Base-by-base conservation (phyloP, 2,113 vertebrate species). In the Myodes glareolus region DNA sequence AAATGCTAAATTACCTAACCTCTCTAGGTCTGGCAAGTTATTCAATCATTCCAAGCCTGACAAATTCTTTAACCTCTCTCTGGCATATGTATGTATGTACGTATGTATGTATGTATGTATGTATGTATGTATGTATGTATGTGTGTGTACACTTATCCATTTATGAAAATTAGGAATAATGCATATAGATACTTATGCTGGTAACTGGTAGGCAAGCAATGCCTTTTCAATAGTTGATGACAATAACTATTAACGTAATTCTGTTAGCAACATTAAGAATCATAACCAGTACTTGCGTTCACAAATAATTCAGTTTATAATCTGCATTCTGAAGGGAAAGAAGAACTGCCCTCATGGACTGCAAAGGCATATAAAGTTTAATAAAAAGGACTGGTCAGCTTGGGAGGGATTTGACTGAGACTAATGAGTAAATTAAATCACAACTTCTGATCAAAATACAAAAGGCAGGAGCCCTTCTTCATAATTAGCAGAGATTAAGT, bases 261-360 rank as follows among this genome's bases (percentile, higher is more conserved):
- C 52, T 67, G 58, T 50, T 75, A 82, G 68, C 19, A 91, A 92
- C 0, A 78, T 63, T 13, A 67, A 47, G 50, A 94, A 91, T 17
- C 89, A 63, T 50, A 88, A 70, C 36, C 67, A 89, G 61, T 73
- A 73, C 89, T 29, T 29, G 52, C n/a, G 61, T 50, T 72, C 78
- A 63, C 39, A 76, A 94, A 87, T 1, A 77, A 39, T 81, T 72
- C 70, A 23, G 31, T 94, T 97, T 96, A 50, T 4, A 95, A 65
- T 87, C 63, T 52, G 52, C 23, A 82, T 11, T 93, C 27, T 90
- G 68, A 95, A 96, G 86, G 47, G 55, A 86, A 33, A 70, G 33
- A 92, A 50, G 33, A 84, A 27, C 7, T 14, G 55, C 81, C 63
- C 70, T 58, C 55, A 45, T 47, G 39, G 19, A 39, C 52, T 31